phyloP scores from a whole-genome alignment of 2,113 vertebrate species.

The Numida meleagris region DNA sequence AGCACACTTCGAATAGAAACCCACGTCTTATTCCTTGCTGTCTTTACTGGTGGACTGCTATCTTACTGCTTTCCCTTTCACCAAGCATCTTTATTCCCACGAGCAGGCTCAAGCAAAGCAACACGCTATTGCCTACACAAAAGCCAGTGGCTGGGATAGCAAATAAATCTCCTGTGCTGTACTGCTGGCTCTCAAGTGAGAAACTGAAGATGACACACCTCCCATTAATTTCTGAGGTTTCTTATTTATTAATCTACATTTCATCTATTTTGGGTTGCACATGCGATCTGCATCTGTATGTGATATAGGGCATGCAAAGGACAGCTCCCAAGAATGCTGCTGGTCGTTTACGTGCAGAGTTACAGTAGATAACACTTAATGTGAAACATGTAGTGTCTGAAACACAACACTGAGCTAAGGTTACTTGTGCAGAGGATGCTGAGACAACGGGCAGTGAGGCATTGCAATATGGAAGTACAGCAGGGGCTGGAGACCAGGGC shows the following conservation, averaged over 20 bases:
- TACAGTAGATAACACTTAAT: conserved; percentile 12
- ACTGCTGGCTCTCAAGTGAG: neutral
- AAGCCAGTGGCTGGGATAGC: conserved; percentile 4
- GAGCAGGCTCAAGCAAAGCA: neutral
- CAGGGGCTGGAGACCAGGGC: neutral
- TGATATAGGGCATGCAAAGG: conserved; percentile 1
- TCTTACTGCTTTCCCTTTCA: neutral
- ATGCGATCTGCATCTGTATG: conserved; percentile 1
- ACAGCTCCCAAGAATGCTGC: neutral
- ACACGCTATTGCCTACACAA: neutral
- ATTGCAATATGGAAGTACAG: neutral
- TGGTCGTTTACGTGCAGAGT: neutral
- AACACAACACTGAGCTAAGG: neutral
- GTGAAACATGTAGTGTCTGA: neutral
- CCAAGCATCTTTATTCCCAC: neutral
- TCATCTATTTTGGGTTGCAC: neutral
- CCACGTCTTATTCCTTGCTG: neutral
- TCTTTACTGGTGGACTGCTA: neutral
- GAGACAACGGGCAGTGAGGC: neutral
- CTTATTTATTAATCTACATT: conserved; percentile 15
- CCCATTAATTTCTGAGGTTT: conserved; percentile 10
- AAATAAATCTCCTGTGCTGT: conserved; percentile 35
- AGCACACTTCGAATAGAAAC: neutral
- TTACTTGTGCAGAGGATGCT: neutral
- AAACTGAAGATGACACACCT: neutral